phyloP scores from a whole-genome alignment of 23 tunicate species.

The Trididemnum clinides region DNA sequence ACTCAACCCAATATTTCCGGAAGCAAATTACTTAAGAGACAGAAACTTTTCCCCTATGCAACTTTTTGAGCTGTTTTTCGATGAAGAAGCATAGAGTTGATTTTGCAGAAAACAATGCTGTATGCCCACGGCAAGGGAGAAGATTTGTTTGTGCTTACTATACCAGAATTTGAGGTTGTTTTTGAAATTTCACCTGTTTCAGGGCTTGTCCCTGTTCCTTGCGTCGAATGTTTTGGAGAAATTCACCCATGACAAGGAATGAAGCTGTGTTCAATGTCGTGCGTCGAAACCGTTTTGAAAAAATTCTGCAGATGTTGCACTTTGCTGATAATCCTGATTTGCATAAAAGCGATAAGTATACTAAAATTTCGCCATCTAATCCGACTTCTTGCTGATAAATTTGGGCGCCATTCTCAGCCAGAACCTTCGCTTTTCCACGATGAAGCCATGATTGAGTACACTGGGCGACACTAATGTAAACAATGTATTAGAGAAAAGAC shows the following conservation, averaged over 20 bases:
- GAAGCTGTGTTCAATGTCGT: slow-evolving; percentile 5
- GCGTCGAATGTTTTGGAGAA: slow-evolving; percentile 14
- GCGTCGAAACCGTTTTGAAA: slow-evolving; percentile 20
- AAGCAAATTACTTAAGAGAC: slow-evolving; percentile 1
- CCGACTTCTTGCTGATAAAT: not conserved
- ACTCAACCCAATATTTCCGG: slow-evolving; percentile 9
- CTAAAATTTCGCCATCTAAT: slow-evolving; percentile 6
- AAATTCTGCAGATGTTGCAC: slow-evolving; percentile 21
- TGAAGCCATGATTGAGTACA: slow-evolving; percentile 15
- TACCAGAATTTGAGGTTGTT: not conserved
- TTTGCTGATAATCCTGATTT: slow-evolving; percentile 11
- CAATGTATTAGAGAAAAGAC: slow-evolving; percentile 1
- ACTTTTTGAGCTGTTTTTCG: slow-evolving; percentile 7
- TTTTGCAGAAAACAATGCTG: not conserved
- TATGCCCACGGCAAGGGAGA: slow-evolving; percentile 15
- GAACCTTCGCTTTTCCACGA: slow-evolving; percentile 3
- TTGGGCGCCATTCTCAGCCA: slow-evolving; percentile 10
- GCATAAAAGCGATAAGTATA: no score
- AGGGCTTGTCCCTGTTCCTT: slow-evolving; percentile 18
- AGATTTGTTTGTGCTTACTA: not conserved
- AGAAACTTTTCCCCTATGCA: not conserved
- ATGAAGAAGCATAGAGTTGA: slow-evolving; percentile 7
- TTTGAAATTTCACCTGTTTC: slow-evolving; percentile 16
- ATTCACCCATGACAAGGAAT: slow-evolving; percentile 12
- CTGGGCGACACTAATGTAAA: slow-evolving; percentile 11